These are phyloP conservation scores for Isotomurus palustris DNA, from an alignment of 2,888 invertebrate genomes.

Conservation along the genomic window DNA sequence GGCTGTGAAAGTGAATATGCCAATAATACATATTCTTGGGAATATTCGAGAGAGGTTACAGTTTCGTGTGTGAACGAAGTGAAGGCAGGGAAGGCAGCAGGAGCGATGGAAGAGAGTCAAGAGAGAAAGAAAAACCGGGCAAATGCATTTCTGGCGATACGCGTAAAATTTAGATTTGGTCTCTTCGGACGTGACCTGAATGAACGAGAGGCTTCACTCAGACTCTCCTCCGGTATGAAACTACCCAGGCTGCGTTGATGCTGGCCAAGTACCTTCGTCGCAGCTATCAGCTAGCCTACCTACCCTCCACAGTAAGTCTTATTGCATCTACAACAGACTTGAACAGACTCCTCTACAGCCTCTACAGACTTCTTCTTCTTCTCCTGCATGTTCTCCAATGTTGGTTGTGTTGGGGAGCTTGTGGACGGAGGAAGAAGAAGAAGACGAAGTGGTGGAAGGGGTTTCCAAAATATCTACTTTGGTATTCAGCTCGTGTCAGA, in stretches of 20 bases:
- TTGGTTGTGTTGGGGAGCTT: too few species aligned
- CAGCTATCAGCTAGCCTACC: too few species aligned
- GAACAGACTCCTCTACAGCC: not conserved
- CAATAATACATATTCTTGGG: too few species aligned
- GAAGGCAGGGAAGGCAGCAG: not conserved
- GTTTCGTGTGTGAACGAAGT: too few species aligned
- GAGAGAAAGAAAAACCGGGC: slow-evolving; percentile 36
- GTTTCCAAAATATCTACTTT: slow-evolving; percentile 39
- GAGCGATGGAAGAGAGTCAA: slow-evolving; percentile 7
- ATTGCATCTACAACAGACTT: not conserved
- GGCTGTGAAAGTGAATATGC: too few species aligned
- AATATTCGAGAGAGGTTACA: too few species aligned
- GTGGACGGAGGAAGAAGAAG: not conserved
- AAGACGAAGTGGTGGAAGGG: slow-evolving; percentile 5
- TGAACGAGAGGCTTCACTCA: slow-evolving; percentile 15
- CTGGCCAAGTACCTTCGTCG: too few species aligned
- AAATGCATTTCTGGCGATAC: slow-evolving; percentile 46
- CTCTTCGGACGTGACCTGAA: slow-evolving; percentile 45
- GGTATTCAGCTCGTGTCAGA: slow-evolving; percentile 38
- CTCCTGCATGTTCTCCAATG: too few species aligned
- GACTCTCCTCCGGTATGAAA: not conserved
- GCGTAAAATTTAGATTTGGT: slow-evolving; percentile 46
- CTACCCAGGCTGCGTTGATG: too few species aligned
- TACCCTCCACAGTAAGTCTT: too few species aligned
- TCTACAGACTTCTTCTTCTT: too few species aligned